Conservation (phyloP, 92 coral and sea anemone species). For the Hydrozoanthus gracilis region DNA sequence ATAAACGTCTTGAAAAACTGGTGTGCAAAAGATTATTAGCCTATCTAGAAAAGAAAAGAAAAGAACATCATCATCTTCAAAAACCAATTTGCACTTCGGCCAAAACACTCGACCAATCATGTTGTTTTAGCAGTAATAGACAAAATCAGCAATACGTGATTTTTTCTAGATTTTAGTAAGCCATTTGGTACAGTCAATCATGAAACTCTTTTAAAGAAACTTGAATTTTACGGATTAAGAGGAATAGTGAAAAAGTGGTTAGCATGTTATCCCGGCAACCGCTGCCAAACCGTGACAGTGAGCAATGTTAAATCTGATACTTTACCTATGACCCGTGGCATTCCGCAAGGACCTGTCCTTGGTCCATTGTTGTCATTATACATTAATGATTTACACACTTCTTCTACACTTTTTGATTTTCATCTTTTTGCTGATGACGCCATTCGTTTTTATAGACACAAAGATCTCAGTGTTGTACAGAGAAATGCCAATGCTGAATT, state of each 20-base stretch:
- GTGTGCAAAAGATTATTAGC: slow-evolving; percentile 26
- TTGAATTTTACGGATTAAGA: slow-evolving; percentile 31
- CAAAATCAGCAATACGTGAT: slow-evolving; percentile 7
- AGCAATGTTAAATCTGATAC: background rate
- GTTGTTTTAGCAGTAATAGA: slow-evolving; percentile 8
- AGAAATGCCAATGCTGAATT: background rate
- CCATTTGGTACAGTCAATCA: slow-evolving; percentile 35
- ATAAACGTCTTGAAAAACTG: slow-evolving; percentile 38
- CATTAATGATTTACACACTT: slow-evolving; percentile 12
- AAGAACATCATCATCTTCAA: slow-evolving; percentile 1
- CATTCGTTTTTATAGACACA: slow-evolving; percentile 22
- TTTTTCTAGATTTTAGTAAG: slow-evolving; percentile 29
- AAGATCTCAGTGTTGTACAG: slow-evolving; percentile 8
- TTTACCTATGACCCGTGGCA: background rate
- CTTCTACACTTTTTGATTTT: slow-evolving; percentile 2
- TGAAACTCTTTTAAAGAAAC: slow-evolving; percentile 20
- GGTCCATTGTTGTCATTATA: background rate
- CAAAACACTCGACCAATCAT: slow-evolving; percentile 30
- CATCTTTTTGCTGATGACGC: slow-evolving; percentile 45
- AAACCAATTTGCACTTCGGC: slow-evolving; percentile 41
- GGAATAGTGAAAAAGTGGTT: slow-evolving; percentile 26
- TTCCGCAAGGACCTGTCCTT: background rate
- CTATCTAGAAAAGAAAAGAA: slow-evolving; percentile 40
- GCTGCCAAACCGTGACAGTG: background rate
- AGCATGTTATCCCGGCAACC: background rate